phyloP scores from a whole-genome alignment of 2,888 invertebrate species.

The Pollenia angustigena region DNA sequence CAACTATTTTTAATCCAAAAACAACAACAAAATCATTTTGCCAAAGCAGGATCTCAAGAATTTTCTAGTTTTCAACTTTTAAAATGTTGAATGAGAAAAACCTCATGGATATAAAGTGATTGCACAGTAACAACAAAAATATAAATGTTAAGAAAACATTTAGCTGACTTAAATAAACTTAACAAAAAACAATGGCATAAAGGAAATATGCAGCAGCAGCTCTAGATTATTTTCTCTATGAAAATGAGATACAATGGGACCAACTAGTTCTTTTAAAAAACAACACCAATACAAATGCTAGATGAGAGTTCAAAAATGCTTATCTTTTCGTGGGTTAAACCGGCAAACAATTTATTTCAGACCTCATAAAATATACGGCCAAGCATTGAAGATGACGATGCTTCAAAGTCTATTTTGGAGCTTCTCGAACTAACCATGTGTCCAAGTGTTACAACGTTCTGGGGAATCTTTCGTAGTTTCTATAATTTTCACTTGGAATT shows the following conservation, averaged over 20 bases:
- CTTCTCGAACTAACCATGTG: no score
- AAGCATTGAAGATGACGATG: no score
- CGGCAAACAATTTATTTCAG: not conserved
- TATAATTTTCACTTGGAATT: no score
- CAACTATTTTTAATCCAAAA: no score
- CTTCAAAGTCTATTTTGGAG: no score
- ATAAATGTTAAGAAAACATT: slow-evolving; percentile 37
- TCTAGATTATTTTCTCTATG: not conserved
- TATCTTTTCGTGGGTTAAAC: no score
- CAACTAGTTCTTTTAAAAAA: not conserved
- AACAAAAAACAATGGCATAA: slow-evolving; percentile 43
- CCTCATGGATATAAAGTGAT: slow-evolving; percentile 1
- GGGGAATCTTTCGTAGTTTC: no score
- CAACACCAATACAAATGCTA: no score
- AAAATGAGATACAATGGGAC: not conserved
- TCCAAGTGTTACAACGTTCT: no score
- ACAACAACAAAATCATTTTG: slow-evolving; percentile 31
- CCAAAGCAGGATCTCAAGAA: slow-evolving; percentile 44
- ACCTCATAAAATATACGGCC: not conserved
- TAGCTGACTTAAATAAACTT: slow-evolving; percentile 60
- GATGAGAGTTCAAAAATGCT: no score
- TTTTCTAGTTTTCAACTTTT: slow-evolving; percentile 20
- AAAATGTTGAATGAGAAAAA: slow-evolving; percentile 30
- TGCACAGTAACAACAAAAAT: not conserved
- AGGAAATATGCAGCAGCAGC: slow-evolving; percentile 57